These are phyloP conservation scores for Oreonectes daqikongensis DNA, from an alignment of 2,797 vertebrate genomes.

Conservation along the genomic window DNA sequence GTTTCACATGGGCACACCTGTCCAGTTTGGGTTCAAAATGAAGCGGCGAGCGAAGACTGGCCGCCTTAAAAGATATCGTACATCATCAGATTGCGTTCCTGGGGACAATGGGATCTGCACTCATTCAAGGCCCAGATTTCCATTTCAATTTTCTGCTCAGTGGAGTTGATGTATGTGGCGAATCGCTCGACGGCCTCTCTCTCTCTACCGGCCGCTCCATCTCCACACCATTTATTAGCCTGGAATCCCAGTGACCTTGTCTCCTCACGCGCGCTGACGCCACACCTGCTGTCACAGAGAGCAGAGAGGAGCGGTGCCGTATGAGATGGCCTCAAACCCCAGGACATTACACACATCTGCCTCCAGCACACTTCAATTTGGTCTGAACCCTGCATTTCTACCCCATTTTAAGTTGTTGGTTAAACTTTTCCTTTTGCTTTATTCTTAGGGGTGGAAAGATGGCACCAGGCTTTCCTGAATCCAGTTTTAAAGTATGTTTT, in stretches of 20 bases:
- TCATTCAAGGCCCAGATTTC: slow-evolving; percentile 82
- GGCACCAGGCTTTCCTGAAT: too few relatives aligned
- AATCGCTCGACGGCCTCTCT: slow-evolving; percentile 68
- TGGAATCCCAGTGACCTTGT: slow-evolving; percentile 71
- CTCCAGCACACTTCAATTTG: slow-evolving; percentile 22
- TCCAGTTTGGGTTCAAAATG: slow-evolving; percentile 50
- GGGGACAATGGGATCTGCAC: slow-evolving; percentile 74
- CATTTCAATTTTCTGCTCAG: slow-evolving; percentile 84
- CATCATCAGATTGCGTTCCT: slow-evolving; percentile 75
- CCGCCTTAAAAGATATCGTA: slow-evolving; percentile 80
- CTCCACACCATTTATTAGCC: slow-evolving; percentile 69
- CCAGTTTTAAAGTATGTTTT: too few relatives aligned
- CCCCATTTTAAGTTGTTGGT: slow-evolving; percentile 17
- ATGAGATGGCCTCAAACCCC: slow-evolving; percentile 34
- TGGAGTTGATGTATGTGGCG: slow-evolving; percentile 81
- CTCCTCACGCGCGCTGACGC: slow-evolving; percentile 44
- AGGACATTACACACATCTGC: slow-evolving; percentile 33
- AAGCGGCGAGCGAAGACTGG: slow-evolving; percentile 65
- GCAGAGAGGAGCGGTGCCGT: slow-evolving; percentile 49
- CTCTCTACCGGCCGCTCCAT: slow-evolving; percentile 55
- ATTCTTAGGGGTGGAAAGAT: neutral
- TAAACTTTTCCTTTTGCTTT: slow-evolving; percentile 24
- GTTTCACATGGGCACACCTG: slow-evolving; percentile 58
- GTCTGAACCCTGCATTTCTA: slow-evolving; percentile 20
- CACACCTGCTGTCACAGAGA: slow-evolving; percentile 56